Percentiles rank a stretch among this genome's conserved stretches.
phyloP scores from a whole-genome alignment of 2,888 invertebrate genomes.

The Ormyrus nitidulus region DNA sequence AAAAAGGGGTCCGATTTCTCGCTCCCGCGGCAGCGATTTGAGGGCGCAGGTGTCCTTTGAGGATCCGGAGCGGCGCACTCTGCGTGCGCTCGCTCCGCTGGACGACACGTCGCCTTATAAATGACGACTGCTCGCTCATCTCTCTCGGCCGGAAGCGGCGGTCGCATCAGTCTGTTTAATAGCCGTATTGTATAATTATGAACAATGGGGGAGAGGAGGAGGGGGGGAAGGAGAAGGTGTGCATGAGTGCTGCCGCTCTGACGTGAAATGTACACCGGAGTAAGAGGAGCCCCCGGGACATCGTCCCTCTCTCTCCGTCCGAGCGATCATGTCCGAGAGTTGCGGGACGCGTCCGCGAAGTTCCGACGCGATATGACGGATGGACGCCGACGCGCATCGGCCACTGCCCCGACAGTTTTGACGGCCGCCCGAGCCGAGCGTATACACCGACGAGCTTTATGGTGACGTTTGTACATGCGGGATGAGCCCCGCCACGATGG shows the following conservation, averaged over 20 bases:
- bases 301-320: neutral
- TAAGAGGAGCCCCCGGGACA: conserved; percentile 1
- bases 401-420: conserved; percentile 66
- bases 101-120: conserved; percentile 29
- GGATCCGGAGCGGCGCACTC: neutral
- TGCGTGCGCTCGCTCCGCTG: neutral
- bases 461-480: too few relatives aligned
- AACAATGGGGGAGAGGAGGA: conserved; percentile 67
- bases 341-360: conserved; percentile 62
- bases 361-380: conserved; percentile 55
- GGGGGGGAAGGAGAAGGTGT: conserved; percentile 60
- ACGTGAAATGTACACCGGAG: conserved; percentile 55
- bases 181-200: conserved; percentile 76
- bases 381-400: conserved; percentile 65
- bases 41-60: neutral
- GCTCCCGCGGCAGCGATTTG: neutral
- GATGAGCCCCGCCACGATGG: neutral
- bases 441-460: too few relatives aligned
- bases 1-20: conserved; percentile 11
- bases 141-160: conserved; percentile 70
- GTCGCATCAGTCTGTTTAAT: conserved; percentile 76
- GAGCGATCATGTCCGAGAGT: conserved; percentile 34
- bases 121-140: conserved; percentile 23
- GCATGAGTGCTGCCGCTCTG: conserved; percentile 47
- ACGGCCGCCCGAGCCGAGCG: conserved; percentile 60